Percentiles rank a stretch among this genome's conserved stretches.
phyloP scores from a whole-genome alignment of 2,888 invertebrate genomes.

The Apomyelois bistriatella region DNA sequence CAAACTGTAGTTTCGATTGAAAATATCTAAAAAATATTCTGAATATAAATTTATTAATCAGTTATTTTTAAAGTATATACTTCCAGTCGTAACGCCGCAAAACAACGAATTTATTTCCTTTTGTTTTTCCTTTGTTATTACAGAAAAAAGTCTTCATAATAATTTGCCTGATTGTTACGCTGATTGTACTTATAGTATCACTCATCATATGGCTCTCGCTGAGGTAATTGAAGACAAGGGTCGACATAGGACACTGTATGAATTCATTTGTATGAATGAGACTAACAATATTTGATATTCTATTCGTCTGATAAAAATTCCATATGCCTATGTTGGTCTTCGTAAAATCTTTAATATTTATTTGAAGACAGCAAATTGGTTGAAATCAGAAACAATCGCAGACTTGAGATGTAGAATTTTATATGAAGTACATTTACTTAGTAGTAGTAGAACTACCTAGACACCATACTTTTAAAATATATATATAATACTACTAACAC shows the following conservation, averaged over 20 bases:
- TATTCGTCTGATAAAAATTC: slow-evolving; percentile 26
- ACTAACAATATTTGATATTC: slow-evolving; percentile 31
- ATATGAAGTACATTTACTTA: too few species aligned
- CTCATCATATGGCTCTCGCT: slow-evolving; percentile 66
- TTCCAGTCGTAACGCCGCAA: not conserved
- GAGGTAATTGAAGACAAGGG: slow-evolving; percentile 38
- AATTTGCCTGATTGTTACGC: slow-evolving; percentile 89
- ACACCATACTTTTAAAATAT: too few species aligned
- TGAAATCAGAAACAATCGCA: too few species aligned
- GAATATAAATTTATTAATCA: not conserved
- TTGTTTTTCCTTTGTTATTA: slow-evolving; percentile 81
- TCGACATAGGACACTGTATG: slow-evolving; percentile 24
- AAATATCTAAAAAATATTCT: too few species aligned
- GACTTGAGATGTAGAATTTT: too few species aligned
- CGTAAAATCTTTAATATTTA: not conserved
- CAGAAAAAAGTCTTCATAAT: slow-evolving; percentile 95
- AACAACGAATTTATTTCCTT: slow-evolving; percentile 48
- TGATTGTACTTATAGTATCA: slow-evolving; percentile 87
- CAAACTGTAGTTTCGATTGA: too few species aligned
- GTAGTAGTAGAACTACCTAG: too few species aligned
- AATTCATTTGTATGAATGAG: slow-evolving; percentile 26
- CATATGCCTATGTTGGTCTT: not conserved
- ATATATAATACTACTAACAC: too few species aligned
- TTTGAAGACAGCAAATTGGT: too few species aligned
- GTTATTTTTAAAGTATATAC: not conserved